Conservation (phyloP, 35 echinoderm and acorn worm species). For the Anneissia japonica region DNA sequence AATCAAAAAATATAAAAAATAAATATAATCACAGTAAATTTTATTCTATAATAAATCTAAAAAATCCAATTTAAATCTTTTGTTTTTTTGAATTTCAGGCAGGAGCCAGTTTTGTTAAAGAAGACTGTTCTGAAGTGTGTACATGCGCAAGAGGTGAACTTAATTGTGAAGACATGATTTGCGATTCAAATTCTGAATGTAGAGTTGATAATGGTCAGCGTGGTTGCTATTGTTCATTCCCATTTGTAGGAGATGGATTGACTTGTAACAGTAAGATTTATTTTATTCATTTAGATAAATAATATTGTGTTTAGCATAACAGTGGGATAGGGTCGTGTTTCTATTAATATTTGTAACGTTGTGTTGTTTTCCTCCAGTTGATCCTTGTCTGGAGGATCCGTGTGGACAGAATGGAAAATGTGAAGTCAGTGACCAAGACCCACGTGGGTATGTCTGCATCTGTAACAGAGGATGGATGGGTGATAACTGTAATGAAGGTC, state of each 20-base stretch:
- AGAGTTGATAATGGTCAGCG: not conserved
- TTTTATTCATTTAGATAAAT: too few species aligned
- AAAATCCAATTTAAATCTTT: too few species aligned
- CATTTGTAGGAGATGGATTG: not conserved
- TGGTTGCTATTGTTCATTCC: not conserved
- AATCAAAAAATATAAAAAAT: too few species aligned
- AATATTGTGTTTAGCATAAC: too few species aligned
- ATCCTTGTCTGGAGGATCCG: not conserved
- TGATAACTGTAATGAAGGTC: not conserved
- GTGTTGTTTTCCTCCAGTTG: not conserved
- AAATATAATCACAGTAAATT: too few species aligned
- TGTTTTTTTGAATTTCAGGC: not conserved
- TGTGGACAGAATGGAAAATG: not conserved
- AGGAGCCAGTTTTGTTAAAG: not conserved
- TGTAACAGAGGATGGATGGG: not conserved
- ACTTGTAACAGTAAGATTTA: not conserved
- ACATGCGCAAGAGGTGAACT: not conserved
- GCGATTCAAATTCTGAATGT: not conserved
- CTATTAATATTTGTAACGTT: too few species aligned
- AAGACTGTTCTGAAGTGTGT: not conserved
- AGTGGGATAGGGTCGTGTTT: too few species aligned
- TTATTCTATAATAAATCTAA: too few species aligned
- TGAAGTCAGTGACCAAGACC: not conserved
- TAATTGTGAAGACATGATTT: not conserved
- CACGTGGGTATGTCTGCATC: not conserved